Evolutionary conservation across 1,140 invertebrate genomes (phyloP).

Genomic region (Aphelinus atriplicis): DNA sequence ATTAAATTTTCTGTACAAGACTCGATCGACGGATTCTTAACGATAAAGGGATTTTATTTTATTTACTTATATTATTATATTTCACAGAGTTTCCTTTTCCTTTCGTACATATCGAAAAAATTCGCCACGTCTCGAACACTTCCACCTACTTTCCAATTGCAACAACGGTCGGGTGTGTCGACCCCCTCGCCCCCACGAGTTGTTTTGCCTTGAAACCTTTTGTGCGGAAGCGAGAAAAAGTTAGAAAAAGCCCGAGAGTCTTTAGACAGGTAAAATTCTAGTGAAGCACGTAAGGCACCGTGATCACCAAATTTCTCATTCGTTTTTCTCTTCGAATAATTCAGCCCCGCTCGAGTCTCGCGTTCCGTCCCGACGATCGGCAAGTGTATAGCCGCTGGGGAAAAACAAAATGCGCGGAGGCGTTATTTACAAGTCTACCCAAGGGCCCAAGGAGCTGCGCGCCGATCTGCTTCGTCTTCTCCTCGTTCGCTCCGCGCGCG

Average conservation of each 20-base stretch:
- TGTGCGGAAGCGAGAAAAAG: not conserved
- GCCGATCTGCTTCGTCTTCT: no score
- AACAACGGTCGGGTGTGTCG: no score
- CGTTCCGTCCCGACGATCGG: no score
- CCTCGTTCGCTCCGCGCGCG: no score
- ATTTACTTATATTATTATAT: slow-evolving; percentile 7
- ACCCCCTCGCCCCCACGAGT: not conserved
- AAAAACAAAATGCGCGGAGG: no score
- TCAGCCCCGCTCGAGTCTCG: no score
- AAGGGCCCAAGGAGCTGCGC: no score
- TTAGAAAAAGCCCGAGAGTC: not conserved
- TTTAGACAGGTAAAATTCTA: slow-evolving; percentile 27
- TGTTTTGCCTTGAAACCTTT: not conserved
- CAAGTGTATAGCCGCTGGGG: no score
- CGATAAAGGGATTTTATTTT: slow-evolving; percentile 36
- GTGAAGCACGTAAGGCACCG: slow-evolving; percentile 40
- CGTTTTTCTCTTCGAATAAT: no score
- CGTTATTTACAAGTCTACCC: no score
- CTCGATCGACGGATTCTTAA: slow-evolving; percentile 43
- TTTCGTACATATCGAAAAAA: not conserved
- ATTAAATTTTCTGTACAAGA: slow-evolving; percentile 38
- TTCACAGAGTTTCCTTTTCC: slow-evolving; percentile 10
- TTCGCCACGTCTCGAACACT: slow-evolving; percentile 19
- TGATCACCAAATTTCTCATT: slow-evolving; percentile 34
- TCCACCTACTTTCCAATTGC: slow-evolving; percentile 29